Evolutionary conservation across 1,140 invertebrate species (phyloP).

Genomic region (Cyphomyrmex costatus): DNA sequence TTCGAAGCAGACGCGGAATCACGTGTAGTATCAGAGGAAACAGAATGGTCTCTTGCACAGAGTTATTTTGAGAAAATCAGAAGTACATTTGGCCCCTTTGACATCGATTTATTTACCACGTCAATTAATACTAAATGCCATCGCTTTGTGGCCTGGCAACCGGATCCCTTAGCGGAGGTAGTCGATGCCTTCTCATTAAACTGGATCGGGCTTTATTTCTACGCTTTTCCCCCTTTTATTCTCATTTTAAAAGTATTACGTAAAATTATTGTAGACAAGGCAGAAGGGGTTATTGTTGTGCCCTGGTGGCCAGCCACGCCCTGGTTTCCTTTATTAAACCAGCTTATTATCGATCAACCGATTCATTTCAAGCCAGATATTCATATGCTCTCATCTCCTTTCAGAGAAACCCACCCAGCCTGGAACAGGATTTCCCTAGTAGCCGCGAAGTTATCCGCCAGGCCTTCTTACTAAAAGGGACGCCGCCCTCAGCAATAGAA

Average conservation of each 20-base stretch:
- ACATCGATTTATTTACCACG: not conserved
- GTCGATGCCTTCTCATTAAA: not conserved
- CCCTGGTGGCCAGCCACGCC: constrained; percentile 21
- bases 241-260: not conserved
- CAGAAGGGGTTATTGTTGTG: not conserved
- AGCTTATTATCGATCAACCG: not conserved
- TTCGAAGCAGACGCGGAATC: not conserved
- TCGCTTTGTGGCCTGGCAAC: not conserved
- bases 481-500: not conserved
- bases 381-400: not conserved
- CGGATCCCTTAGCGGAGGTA: not conserved
- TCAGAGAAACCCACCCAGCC: not conserved
- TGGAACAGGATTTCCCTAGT: constrained; percentile 21
- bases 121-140: not conserved
- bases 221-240: not conserved
- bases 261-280: not conserved
- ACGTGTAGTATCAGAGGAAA: not conserved
- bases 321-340: constrained; percentile 23
- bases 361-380: not conserved
- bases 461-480: not conserved
- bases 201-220: not conserved
- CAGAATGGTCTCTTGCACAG: not conserved
- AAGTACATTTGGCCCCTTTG: not conserved
- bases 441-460: constrained; percentile 26
- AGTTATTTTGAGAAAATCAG: not conserved